Conservation (phyloP, 2,888 invertebrate genomes). For the Eupithecia dodoneata region DNA sequence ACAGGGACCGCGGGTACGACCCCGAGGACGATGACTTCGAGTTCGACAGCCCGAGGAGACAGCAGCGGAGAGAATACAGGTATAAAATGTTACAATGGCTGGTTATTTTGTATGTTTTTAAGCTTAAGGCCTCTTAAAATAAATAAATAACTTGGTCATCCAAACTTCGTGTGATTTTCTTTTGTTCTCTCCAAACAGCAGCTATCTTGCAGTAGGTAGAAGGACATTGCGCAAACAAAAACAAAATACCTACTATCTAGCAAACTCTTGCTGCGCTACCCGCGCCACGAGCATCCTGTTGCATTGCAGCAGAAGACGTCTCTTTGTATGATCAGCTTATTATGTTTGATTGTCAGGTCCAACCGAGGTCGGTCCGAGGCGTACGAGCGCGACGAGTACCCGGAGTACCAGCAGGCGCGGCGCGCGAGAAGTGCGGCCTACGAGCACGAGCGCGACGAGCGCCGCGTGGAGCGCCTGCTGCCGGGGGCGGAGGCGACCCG, state of each 20-base stretch:
- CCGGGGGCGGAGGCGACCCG: conserved; percentile 48
- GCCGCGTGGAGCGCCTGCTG: conserved; percentile 23
- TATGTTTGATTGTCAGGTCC: conserved; percentile 44
- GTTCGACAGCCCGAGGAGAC: conserved; percentile 64
- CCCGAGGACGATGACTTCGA: conserved; percentile 78
- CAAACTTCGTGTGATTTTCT: neutral
- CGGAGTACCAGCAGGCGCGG: conserved; percentile 51
- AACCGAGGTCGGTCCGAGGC: conserved; percentile 71
- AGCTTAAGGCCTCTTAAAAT: too few relatives aligned
- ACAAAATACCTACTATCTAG: neutral
- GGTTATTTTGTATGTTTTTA: too few relatives aligned
- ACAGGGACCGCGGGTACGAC: conserved; percentile 70
- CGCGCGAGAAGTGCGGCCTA: conserved; percentile 71
- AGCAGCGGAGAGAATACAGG: conserved; percentile 58
- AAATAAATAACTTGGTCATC: neutral
- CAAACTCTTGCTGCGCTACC: neutral
- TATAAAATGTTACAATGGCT: conserved; percentile 24
- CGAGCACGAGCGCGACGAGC: conserved; percentile 57
- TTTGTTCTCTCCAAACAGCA: neutral
- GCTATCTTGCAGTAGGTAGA: neutral
- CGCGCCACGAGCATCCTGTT: neutral
- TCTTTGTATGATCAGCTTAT: neutral
- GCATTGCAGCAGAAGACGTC: neutral
- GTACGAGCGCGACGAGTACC: conserved; percentile 62
- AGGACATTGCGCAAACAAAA: neutral